phyloP scores from a whole-genome alignment of 2,113 vertebrate genomes.

The Lamprotornis superbus region DNA sequence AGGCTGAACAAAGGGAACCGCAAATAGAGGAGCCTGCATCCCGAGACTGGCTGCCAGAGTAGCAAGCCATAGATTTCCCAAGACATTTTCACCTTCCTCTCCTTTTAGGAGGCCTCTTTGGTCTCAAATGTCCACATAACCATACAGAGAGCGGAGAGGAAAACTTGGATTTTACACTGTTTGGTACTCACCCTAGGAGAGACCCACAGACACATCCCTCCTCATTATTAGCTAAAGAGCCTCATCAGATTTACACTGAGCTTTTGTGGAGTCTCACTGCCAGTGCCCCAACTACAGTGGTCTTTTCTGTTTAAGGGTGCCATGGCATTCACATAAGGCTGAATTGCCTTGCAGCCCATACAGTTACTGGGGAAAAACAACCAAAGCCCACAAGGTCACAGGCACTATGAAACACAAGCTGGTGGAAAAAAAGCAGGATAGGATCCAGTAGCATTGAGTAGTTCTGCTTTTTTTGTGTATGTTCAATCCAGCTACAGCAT shows the following conservation, averaged over 20 bases:
- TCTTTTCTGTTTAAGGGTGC: not conserved
- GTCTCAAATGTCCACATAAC: not conserved
- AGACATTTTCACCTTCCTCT: not conserved
- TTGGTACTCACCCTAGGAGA: not conserved
- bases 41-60: not conserved
- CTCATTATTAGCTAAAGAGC: not conserved
- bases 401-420: not conserved
- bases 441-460: not conserved
- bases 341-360: not conserved
- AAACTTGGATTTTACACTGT: not conserved
- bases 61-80: not conserved
- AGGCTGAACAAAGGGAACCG: not conserved
- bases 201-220: not conserved
- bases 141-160: not conserved
- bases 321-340: not conserved
- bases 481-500: not conserved
- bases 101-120: not conserved
- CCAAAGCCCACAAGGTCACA: not conserved
- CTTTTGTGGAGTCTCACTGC: not conserved
- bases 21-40: not conserved
- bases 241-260: not conserved
- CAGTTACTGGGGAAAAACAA: not conserved
- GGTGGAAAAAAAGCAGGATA: not conserved
- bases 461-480: not conserved
- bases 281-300: not conserved